These are phyloP conservation scores for Solenodon paradoxus DNA, from an alignment of 2,113 vertebrate genomes.

Conservation along the genomic window DNA sequence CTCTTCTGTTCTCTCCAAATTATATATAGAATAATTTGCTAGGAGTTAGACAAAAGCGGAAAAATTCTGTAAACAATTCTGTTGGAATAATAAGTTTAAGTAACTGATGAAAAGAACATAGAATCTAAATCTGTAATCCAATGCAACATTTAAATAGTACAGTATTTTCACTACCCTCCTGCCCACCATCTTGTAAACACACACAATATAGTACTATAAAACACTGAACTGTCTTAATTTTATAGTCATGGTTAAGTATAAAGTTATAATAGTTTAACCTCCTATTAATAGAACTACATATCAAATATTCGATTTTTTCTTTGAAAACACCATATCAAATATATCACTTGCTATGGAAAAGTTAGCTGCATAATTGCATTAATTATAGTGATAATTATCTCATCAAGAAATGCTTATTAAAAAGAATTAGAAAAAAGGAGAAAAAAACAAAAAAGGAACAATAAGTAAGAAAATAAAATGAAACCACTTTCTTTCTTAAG, in stretches of 20 bases:
- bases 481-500: background rate
- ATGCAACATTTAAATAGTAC: background rate
- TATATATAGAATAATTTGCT: background rate
- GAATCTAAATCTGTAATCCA: background rate
- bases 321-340: conserved; percentile 30
- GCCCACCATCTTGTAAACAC: background rate
- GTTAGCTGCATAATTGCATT: conserved; percentile 15
- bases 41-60: conserved; percentile 3
- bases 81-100: background rate
- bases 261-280: background rate
- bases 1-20: conserved; percentile 38
- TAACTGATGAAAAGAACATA: conserved; percentile 21
- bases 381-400: background rate
- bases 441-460: too few species aligned
- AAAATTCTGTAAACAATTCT: conserved; percentile 31
- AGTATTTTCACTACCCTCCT: background rate
- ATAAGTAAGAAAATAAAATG: too few species aligned
- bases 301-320: conserved; percentile 3
- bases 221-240: conserved; percentile 25
- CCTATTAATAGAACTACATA: background rate
- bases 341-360: conserved; percentile 17
- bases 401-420: conserved; percentile 41
- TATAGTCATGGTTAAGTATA: background rate
- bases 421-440: too few species aligned
- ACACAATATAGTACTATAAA: background rate